A percentile compares a stretch with the other conserved stretches of the same genome.
These are phyloP conservation scores for Protodeltote pygarga DNA, from an alignment of 2,888 invertebrate genomes.

Conservation along the genomic window DNA sequence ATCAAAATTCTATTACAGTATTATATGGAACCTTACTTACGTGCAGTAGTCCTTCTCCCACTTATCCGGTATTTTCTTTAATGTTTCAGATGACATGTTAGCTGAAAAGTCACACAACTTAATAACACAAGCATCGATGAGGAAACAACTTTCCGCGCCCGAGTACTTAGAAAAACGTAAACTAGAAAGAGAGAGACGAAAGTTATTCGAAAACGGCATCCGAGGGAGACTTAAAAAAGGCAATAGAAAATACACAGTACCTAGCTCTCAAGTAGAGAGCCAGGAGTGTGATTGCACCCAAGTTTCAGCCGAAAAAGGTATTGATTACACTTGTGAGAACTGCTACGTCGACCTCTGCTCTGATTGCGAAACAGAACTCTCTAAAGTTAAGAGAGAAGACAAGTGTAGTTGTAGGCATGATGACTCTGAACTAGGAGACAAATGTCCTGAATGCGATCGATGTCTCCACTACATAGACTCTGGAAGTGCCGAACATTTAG, in stretches of 20 bases:
- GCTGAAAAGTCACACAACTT: constrained; percentile 87
- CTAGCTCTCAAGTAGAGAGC: constrained; percentile 61
- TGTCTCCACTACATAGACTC: constrained; percentile 78
- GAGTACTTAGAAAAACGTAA: constrained; percentile 96
- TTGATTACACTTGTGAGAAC: constrained; percentile 78
- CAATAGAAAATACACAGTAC: constrained; percentile 77
- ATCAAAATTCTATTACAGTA: no score
- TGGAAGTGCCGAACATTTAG: constrained; percentile 74
- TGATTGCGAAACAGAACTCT: constrained; percentile 76
- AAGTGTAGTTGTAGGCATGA: constrained; percentile 70
- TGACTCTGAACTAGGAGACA: constrained; percentile 63
- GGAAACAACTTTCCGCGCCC: constrained; percentile 93
- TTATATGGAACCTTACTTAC: no score
- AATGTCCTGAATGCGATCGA: constrained; percentile 79
- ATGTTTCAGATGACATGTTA: constrained; percentile 86
- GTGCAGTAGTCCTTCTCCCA: neutral
- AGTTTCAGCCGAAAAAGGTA: constrained; percentile 76
- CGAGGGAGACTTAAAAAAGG: constrained; percentile 87
- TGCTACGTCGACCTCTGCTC: constrained; percentile 81
- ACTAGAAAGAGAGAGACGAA: constrained; percentile 89
- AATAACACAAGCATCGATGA: constrained; percentile 87
- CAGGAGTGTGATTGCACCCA: constrained; percentile 77
- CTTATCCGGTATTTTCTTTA: constrained; percentile 1
- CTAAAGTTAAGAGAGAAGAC: constrained; percentile 65
- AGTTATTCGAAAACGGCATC: constrained; percentile 88